These are phyloP conservation scores for Dolomedes plantarius DNA, from an alignment of 2,888 invertebrate species.

Conservation along the genomic window DNA sequence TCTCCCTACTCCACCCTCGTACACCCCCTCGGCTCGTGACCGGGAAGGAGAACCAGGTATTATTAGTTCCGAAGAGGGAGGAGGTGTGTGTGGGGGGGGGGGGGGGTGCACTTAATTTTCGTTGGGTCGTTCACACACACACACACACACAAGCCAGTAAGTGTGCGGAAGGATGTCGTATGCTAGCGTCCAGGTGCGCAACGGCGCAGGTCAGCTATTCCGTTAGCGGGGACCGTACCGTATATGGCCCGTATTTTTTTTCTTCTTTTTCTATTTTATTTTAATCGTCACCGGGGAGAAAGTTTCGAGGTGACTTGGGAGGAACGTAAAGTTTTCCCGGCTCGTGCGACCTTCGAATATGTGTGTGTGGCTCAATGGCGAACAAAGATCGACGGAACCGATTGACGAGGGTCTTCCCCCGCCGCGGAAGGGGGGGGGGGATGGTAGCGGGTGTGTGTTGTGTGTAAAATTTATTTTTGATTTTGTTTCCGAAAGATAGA, in stretches of 20 bases:
- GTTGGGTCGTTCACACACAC: background rate
- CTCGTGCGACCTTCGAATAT: too few relatives aligned
- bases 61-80: background rate
- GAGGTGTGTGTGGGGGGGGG: background rate
- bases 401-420: background rate
- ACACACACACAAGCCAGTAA: background rate
- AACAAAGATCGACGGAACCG: too few relatives aligned
- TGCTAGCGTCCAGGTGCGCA: background rate
- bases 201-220: background rate
- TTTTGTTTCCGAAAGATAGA: too few relatives aligned
- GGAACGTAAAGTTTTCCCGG: background rate
- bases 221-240: background rate
- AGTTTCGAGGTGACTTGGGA: too few relatives aligned
- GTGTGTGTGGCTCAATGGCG: too few relatives aligned
- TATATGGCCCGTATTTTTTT: background rate
- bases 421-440: background rate
- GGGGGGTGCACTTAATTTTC: background rate
- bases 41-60: slow-evolving; percentile 14
- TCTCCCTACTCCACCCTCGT: background rate
- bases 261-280: background rate
- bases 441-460: too few relatives aligned
- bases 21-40: background rate
- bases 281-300: background rate
- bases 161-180: background rate
- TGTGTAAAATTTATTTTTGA: too few relatives aligned